These are phyloP conservation scores for rat (Rattus norvegicus) DNA, from an alignment of 2,113 vertebrate species.

Conservation along the genomic window DNA sequence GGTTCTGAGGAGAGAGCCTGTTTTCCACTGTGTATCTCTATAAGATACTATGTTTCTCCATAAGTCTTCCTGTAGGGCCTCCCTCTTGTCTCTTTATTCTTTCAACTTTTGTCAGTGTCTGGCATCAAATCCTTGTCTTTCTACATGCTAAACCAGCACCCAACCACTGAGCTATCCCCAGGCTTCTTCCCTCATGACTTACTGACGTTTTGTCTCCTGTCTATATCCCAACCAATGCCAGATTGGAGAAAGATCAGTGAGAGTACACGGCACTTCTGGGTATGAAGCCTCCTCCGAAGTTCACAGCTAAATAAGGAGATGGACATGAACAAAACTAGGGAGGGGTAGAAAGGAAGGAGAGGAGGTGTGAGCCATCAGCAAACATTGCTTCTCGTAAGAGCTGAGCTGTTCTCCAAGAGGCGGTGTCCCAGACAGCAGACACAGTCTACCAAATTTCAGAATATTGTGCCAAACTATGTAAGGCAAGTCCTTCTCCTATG, in stretches of 20 bases:
- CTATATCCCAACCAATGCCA: neutral
- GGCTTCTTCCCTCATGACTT: neutral
- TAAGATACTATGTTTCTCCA: neutral
- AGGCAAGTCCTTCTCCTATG: neutral
- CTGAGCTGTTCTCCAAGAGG: neutral
- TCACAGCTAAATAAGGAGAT: slow-evolving; percentile 5
- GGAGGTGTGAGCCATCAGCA: neutral
- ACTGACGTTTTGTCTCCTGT: neutral
- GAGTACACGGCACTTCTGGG: neutral
- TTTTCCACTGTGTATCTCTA: neutral
- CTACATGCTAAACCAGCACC: too few species aligned
- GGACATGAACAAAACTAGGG: neutral
- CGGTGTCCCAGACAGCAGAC: neutral
- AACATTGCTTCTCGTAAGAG: neutral
- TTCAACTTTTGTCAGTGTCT: neutral
- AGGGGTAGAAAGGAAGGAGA: neutral
- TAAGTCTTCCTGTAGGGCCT: neutral
- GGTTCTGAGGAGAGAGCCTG: neutral
- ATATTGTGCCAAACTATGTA: neutral
- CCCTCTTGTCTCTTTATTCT: neutral
- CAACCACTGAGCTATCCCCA: neutral
- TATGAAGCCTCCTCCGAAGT: neutral
- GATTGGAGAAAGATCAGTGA: neutral
- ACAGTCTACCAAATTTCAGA: neutral
- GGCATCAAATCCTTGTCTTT: neutral